phyloP scores from a whole-genome alignment of 2,888 invertebrate species.

The Campoplex nolae region DNA sequence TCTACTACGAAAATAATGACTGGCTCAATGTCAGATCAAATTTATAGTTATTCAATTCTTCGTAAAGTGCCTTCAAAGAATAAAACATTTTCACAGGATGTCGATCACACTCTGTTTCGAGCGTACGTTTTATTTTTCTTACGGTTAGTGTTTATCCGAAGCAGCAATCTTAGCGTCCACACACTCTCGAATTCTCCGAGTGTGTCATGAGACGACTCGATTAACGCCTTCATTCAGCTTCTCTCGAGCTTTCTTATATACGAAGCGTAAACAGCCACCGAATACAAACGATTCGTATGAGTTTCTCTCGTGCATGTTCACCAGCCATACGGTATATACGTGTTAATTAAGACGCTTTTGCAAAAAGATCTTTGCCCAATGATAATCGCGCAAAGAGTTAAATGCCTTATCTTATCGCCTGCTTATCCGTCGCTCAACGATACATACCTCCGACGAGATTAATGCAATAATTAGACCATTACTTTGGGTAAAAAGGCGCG shows the following conservation, averaged over 20 bases:
- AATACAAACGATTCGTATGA: constrained; percentile 12
- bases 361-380: constrained; percentile 24
- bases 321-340: neutral
- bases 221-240: constrained; percentile 36
- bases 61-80: constrained; percentile 36
- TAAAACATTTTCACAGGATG: constrained; percentile 25
- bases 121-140: neutral
- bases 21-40: neutral
- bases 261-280: constrained; percentile 3
- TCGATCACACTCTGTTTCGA: constrained; percentile 15
- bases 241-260: neutral
- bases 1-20: neutral
- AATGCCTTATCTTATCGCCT: constrained; percentile 49
- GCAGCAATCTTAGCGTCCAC: constrained; percentile 42
- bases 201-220: constrained; percentile 49
- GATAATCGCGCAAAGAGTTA: constrained; percentile 3
- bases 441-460: constrained; percentile 8
- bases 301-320: constrained; percentile 2
- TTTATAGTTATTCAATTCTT: neutral
- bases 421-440: constrained; percentile 36
- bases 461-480: constrained; percentile 25
- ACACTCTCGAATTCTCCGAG: constrained; percentile 3
- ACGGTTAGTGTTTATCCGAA: constrained; percentile 33
- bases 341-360: constrained; percentile 5
- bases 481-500: neutral